These are phyloP conservation scores for Columba livia DNA, from an alignment of 2,113 vertebrate genomes.

Conservation along the genomic window DNA sequence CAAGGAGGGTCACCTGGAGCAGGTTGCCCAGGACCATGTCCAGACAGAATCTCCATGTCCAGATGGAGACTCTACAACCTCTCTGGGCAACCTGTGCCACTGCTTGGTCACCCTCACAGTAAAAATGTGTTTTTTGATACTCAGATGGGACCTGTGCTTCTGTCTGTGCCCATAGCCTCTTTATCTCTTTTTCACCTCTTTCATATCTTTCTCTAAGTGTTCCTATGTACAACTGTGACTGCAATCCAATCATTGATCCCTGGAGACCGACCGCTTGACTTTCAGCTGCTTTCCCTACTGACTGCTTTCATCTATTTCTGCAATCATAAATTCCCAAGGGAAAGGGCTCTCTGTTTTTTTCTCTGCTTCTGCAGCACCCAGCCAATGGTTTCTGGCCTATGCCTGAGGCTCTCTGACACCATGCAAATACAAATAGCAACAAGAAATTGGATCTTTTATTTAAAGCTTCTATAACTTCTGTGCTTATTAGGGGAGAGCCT, in stretches of 20 bases:
- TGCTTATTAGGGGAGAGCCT: neutral
- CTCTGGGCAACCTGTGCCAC: neutral
- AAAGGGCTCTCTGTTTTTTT: neutral
- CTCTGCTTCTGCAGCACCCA: neutral
- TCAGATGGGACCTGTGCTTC: fast-evolving
- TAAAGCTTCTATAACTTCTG: neutral
- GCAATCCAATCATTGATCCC: neutral
- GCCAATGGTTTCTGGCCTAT: neutral
- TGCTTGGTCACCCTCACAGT: neutral
- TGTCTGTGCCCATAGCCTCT: neutral
- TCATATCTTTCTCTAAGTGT: neutral
- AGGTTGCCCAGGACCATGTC: neutral
- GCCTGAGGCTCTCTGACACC: neutral
- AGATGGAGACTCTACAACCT: neutral
- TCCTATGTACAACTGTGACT: neutral
- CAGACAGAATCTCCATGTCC: neutral
- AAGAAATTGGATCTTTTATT: neutral
- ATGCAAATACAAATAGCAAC: neutral
- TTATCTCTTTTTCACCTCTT: neutral
- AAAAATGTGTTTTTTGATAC: neutral
- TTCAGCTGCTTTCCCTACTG: neutral
- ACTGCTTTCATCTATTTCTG: neutral
- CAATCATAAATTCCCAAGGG: neutral
- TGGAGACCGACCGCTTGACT: neutral
- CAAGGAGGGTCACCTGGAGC: neutral